These are phyloP conservation scores for Oreochromis mossambicus DNA, from an alignment of 2,797 vertebrate genomes.

Conservation along the genomic window DNA sequence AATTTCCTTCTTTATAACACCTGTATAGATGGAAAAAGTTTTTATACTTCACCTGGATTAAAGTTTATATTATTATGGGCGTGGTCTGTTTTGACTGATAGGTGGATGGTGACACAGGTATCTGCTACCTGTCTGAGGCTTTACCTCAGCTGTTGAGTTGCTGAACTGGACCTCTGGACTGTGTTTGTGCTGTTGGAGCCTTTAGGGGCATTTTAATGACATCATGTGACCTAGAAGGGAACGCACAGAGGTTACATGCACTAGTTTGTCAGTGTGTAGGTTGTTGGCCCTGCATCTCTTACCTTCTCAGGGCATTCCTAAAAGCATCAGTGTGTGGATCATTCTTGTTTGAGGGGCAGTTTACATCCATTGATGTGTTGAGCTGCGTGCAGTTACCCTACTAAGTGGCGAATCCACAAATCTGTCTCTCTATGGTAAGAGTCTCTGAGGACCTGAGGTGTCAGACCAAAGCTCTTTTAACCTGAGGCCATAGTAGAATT, in stretches of 20 bases:
- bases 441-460: not conserved
- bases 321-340: not conserved
- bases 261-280: not conserved
- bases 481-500: not conserved
- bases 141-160: accelerated
- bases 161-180: not conserved
- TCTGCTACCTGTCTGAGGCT: not conserved
- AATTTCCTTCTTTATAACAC: not conserved
- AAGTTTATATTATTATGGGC: not conserved
- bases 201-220: not conserved
- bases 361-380: not conserved
- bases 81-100: not conserved
- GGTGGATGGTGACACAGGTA: not conserved
- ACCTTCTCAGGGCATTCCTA: not conserved
- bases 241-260: accelerated
- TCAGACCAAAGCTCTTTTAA: not conserved
- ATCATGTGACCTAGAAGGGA: not conserved
- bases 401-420: not conserved
- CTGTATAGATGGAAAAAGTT: not conserved
- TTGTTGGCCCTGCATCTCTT: not conserved
- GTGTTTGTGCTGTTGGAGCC: not conserved
- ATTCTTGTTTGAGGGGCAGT: accelerated
- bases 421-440: not conserved
- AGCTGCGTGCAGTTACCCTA: not conserved
- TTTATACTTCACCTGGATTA: not conserved